phyloP scores from a whole-genome alignment of 2,888 invertebrate species.

The Itoplectis maculator region DNA sequence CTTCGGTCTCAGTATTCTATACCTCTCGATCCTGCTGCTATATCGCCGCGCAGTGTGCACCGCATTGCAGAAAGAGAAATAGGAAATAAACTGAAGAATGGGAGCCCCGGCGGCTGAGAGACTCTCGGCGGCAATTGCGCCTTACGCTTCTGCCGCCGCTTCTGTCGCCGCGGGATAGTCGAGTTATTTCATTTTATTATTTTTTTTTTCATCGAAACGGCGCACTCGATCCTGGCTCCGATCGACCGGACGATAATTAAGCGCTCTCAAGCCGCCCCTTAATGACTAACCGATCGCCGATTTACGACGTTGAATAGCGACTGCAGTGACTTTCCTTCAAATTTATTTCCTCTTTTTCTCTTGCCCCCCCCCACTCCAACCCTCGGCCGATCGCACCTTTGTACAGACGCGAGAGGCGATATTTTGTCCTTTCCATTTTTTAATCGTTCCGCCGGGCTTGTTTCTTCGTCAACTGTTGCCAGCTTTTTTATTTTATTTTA shows the following conservation, averaged over 20 bases:
- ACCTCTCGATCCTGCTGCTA: slow-evolving; percentile 8
- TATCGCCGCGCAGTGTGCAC: not conserved
- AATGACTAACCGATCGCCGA: slow-evolving; percentile 77
- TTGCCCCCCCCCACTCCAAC: not conserved
- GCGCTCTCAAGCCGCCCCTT: slow-evolving; percentile 76
- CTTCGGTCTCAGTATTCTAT: slow-evolving; percentile 17
- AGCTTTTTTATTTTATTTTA: too few species aligned
- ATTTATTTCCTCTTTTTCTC: slow-evolving; percentile 18
- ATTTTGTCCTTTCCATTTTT: slow-evolving; percentile 10
- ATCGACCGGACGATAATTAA: slow-evolving; percentile 79
- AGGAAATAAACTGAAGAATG: slow-evolving; percentile 58
- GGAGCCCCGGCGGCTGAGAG: slow-evolving; percentile 37
- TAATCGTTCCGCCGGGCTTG: not conserved
- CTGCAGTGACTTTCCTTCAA: slow-evolving; percentile 16
- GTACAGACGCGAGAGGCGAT: not conserved
- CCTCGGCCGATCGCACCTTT: slow-evolving; percentile 20
- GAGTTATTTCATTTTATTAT: slow-evolving; percentile 13
- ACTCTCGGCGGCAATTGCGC: slow-evolving; percentile 56
- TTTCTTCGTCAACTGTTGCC: not conserved
- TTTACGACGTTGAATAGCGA: slow-evolving; percentile 74
- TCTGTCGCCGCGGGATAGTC: too few species aligned
- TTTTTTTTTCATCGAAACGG: slow-evolving; percentile 40
- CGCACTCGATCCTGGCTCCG: slow-evolving; percentile 67
- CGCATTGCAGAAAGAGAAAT: slow-evolving; percentile 54
- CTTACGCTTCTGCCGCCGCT: too few species aligned